Evolutionary conservation across 2,113 vertebrate genomes (phyloP).

Genomic region (Gambusia affinis): DNA sequence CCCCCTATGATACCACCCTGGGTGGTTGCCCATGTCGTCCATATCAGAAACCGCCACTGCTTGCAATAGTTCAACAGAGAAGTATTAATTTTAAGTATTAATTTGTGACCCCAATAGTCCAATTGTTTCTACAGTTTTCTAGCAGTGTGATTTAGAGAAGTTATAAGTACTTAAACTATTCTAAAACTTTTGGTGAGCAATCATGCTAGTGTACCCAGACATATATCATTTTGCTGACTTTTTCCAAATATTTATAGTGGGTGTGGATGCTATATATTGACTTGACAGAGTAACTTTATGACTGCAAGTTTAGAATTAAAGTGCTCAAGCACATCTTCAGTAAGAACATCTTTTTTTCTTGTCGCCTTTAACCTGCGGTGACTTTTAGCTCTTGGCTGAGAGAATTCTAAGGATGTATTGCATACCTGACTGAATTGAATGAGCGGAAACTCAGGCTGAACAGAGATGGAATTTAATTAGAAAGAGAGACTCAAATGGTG

Average conservation of each 20-base stretch:
- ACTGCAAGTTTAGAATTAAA: slow-evolving; percentile 41
- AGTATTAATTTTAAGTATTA: not conserved
- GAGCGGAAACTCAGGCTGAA: slow-evolving; percentile 1
- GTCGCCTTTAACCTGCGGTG: slow-evolving; percentile 9
- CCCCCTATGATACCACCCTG: no score
- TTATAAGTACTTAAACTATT: not conserved
- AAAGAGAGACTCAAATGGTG: slow-evolving; percentile 18
- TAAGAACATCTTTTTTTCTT: slow-evolving; percentile 6
- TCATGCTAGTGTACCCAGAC: no score
- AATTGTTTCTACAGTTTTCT: not conserved
- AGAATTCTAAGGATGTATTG: slow-evolving; percentile 12
- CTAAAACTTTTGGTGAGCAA: no score
- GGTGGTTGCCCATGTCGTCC: no score
- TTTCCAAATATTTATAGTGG: not conserved
- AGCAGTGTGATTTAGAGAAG: not conserved
- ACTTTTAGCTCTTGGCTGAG: not conserved
- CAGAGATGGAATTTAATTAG: slow-evolving; percentile 30
- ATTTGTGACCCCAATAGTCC: not conserved
- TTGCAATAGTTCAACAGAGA: no score
- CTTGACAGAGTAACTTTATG: slow-evolving; percentile 36
- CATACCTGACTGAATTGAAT: slow-evolving; percentile 16
- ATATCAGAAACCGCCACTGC: not conserved
- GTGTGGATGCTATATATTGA: slow-evolving; percentile 13
- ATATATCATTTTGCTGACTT: not conserved
- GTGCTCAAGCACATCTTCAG: slow-evolving; percentile 21